Conservation (phyloP, 2,797 vertebrate species). For the Bovichtus diacanthus region DNA sequence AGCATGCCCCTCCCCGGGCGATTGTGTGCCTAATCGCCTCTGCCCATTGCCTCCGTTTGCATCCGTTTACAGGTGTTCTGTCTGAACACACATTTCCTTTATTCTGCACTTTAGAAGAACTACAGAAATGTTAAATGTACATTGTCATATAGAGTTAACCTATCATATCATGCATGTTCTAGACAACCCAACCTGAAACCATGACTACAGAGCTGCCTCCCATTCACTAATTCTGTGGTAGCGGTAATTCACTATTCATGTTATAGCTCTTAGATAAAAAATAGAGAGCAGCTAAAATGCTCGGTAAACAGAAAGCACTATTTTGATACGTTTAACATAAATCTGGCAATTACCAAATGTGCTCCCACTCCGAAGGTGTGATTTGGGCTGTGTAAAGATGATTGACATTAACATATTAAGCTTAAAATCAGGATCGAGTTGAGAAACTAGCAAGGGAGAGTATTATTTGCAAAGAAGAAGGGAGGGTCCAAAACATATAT, state of each 20-base stretch:
- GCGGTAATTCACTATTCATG: too few species aligned
- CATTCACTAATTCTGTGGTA: too few species aligned
- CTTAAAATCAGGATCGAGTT: background rate
- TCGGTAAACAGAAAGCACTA: background rate
- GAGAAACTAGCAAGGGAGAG: background rate
- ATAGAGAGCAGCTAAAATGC: background rate
- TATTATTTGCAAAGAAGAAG: background rate
- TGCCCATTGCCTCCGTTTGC: background rate
- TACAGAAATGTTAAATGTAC: background rate
- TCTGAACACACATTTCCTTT: background rate
- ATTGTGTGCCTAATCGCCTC: background rate
- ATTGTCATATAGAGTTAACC: background rate
- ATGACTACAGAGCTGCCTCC: too few species aligned
- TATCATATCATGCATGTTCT: background rate
- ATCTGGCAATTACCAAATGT: too few species aligned
- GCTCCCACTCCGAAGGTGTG: too few species aligned
- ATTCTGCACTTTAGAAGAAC: background rate
- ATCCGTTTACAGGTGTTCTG: background rate
- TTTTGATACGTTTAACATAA: background rate
- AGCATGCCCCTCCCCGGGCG: too few species aligned
- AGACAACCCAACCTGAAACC: background rate
- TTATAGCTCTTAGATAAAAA: background rate
- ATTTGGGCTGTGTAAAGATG: background rate
- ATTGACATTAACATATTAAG: background rate
- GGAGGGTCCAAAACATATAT: background rate